These are phyloP conservation scores for Drosophila imparisetae DNA, from an alignment of 2,888 invertebrate species.

Conservation along the genomic window DNA sequence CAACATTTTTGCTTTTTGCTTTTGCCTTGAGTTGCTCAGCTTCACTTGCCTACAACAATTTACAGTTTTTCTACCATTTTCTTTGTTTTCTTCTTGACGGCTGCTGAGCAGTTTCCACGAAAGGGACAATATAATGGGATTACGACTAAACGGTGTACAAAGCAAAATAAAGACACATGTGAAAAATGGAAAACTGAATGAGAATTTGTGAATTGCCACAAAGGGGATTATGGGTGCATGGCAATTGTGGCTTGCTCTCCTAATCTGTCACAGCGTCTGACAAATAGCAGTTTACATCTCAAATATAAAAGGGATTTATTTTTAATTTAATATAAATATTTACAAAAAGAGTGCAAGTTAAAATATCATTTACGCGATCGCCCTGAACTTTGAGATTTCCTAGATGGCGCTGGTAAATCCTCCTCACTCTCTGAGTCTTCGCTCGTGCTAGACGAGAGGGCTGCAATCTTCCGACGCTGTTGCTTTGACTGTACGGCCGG, in stretches of 20 bases:
- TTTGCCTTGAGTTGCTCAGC: neutral
- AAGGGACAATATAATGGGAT: slow-evolving; percentile 58
- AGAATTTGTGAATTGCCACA: slow-evolving; percentile 37
- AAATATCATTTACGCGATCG: slow-evolving; percentile 38
- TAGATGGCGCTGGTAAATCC: slow-evolving; percentile 7
- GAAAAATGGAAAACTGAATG: slow-evolving; percentile 24
- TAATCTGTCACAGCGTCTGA: slow-evolving; percentile 22
- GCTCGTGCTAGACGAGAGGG: slow-evolving; percentile 2
- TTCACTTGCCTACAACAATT: neutral
- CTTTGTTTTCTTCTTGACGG: slow-evolving; percentile 4
- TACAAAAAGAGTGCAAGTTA: neutral
- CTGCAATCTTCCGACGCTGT: slow-evolving; percentile 14
- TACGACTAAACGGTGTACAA: slow-evolving; percentile 47
- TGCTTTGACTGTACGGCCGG: slow-evolving; percentile 8
- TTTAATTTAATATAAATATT: neutral
- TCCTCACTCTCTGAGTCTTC: slow-evolving; percentile 24
- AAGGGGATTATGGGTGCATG: slow-evolving; percentile 36
- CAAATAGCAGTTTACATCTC: neutral
- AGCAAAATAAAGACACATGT: slow-evolving; percentile 30
- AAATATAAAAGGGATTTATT: slow-evolving; percentile 1
- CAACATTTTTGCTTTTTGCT: neutral
- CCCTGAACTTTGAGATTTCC: slow-evolving; percentile 12
- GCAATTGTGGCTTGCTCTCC: neutral
- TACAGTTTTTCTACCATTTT: neutral
- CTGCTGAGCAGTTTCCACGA: slow-evolving; percentile 50